Evolutionary conservation across 2,797 vertebrate species (phyloP).

Genomic region (Molossus molossus): DNA sequence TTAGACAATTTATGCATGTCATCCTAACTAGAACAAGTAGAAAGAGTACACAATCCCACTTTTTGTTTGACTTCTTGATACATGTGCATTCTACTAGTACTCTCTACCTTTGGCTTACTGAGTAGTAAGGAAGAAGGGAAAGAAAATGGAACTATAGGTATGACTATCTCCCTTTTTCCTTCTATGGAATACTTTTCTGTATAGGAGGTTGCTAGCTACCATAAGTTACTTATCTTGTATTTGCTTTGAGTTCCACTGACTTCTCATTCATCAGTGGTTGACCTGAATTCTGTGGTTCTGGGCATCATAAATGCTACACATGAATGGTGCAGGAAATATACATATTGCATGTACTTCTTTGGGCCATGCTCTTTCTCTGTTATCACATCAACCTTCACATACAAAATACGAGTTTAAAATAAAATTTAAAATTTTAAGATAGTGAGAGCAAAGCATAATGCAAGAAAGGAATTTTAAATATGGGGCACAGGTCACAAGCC

Average conservation of each 20-base stretch:
- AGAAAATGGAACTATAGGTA: not conserved
- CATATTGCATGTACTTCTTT: not conserved
- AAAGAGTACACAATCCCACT: not conserved
- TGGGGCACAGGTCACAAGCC: not conserved
- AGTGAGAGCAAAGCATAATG: not conserved
- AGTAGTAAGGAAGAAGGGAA: not conserved
- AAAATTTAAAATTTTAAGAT: not conserved
- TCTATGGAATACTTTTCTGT: not conserved
- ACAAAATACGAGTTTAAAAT: not conserved
- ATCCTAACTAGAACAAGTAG: not conserved
- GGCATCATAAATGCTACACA: not conserved
- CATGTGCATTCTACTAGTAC: not conserved
- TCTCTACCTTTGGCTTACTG: not conserved
- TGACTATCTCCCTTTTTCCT: not conserved
- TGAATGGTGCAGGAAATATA: not conserved
- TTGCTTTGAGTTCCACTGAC: not conserved
- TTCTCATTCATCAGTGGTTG: not conserved
- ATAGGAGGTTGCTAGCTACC: not conserved
- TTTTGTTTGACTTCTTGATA: not conserved
- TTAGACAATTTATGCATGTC: not conserved
- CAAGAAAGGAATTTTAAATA: not conserved
- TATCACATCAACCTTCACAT: not conserved
- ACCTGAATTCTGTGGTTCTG: not conserved
- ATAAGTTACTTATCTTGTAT: not conserved
- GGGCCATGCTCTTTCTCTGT: not conserved